Percentiles rank a stretch among this genome's conserved stretches.
Conservation (phyloP, 1,140 invertebrate species). For the Orussus abietinus region DNA sequence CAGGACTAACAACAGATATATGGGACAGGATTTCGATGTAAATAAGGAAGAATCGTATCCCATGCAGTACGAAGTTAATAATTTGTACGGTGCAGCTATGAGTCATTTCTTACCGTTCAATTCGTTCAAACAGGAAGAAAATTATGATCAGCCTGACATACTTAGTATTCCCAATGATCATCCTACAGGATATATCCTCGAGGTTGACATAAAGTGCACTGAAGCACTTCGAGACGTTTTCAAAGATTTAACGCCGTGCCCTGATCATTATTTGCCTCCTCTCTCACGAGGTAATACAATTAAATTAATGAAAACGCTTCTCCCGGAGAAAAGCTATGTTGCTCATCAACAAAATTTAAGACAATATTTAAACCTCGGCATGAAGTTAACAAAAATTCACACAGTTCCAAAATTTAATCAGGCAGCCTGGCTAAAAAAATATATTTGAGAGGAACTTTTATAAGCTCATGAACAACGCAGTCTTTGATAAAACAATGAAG, state of each 20-base stretch:
- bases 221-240: no score
- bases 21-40: conserved; percentile 40
- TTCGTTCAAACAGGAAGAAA: conserved; percentile 46
- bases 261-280: conserved; percentile 31
- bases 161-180: conserved; percentile 37
- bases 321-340: conserved; percentile 48
- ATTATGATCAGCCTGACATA: conserved; percentile 30
- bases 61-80: conserved; percentile 54
- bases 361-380: conserved; percentile 47
- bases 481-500: conserved; percentile 54
- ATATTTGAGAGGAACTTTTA: conserved; percentile 56
- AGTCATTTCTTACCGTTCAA: conserved; percentile 34
- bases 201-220: no score
- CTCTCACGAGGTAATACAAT: conserved; percentile 24
- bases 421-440: conserved; percentile 47
- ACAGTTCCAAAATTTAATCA: conserved; percentile 54
- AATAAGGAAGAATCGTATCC: conserved; percentile 36
- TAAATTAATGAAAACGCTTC: conserved; percentile 41
- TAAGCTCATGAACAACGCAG: conserved; percentile 52
- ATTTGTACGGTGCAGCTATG: conserved; percentile 56
- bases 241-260: conserved; percentile 52
- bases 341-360: conserved; percentile 54
- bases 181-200: no score
- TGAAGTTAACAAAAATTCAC: conserved; percentile 52
- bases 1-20: conserved; percentile 49